phyloP scores from a whole-genome alignment of 2,888 invertebrate species.

The Sphinx pinastri region DNA sequence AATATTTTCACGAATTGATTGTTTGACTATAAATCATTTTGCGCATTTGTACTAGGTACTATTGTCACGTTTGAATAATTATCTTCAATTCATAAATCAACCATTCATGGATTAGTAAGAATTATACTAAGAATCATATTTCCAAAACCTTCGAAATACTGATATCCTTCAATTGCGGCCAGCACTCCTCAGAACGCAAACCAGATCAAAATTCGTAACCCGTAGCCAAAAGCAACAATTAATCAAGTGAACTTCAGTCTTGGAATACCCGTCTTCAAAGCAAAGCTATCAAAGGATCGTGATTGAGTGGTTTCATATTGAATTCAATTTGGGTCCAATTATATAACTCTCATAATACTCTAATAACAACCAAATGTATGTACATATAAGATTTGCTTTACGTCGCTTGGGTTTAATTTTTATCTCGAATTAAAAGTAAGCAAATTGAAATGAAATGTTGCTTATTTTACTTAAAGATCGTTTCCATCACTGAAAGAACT shows the following conservation, averaged over 20 bases:
- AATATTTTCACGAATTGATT: too few species aligned
- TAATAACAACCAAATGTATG: not conserved
- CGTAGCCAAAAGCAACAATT: constrained; percentile 3
- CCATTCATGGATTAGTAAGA: too few species aligned
- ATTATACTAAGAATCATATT: too few species aligned
- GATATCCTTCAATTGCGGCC: not conserved
- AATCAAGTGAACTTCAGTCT: not conserved
- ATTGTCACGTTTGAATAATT: too few species aligned
- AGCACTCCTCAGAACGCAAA: not conserved
- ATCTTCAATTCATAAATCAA: too few species aligned
- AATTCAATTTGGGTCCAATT: not conserved
- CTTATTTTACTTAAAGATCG: too few species aligned
- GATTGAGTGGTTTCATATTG: constrained; percentile 13
- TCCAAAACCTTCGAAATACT: not conserved
- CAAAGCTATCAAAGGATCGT: constrained; percentile 15
- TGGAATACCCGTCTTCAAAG: not conserved
- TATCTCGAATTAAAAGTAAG: too few species aligned
- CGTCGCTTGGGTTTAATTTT: too few species aligned
- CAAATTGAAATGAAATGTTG: too few species aligned
- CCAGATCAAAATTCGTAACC: constrained; percentile 6
- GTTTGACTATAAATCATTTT: too few species aligned
- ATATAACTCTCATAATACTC: not conserved
- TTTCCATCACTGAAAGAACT: too few species aligned
- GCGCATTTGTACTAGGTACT: too few species aligned
- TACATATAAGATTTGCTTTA: not conserved